Evolutionary conservation across 2,797 vertebrate species (phyloP), one percentile per base, ranked within the genome.

Genomic region (Toxotes lorentzi): DNA sequence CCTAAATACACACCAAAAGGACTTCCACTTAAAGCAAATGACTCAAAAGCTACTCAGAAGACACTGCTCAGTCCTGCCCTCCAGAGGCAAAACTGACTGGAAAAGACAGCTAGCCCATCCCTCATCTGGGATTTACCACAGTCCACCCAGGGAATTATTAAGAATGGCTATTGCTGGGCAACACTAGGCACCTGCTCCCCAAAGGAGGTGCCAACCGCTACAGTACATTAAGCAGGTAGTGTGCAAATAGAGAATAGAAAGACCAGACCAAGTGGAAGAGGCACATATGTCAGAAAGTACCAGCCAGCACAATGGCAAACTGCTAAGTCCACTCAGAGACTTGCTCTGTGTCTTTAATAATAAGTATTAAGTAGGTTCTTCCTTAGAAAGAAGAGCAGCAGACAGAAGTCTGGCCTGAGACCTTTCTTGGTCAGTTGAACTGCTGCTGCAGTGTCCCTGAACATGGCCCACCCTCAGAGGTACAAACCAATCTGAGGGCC

Each of bases 81-180:
- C 21, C 19, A 51, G 70, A 68, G 50, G 24, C 38, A 60, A 32
- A 45, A 50, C 47, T 17, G 14, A 45, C 10, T 70, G 67, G 58
- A 75, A 71, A 81, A 61, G 63, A 43, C 56, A 61, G 69, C 53
- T 45, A 59, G 40, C 27, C 53, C 41, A 65, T 63, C n/a, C 48
- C 35, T 47, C 63, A 57, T 5, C 40, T 47, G 68, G 69, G 64
- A 71, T 61, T 70, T 66, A 63, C 54, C 68, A 72, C 54, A 56
- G 32, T 63, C n/a, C 74, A 78, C 45, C 70, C 5, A 4, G 59
- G 73, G 64, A 85, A 58, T 57, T 41, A 73, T 82, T 85, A 65
- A 66, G 30, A 59, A 60, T 59, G 61, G 45, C 67, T 65, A 82
- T 66, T 72, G 76, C 79, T 17, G 48, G 72, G 79, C 72, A 72